Percentiles rank a stretch among this genome's conserved stretches.
Conservation (phyloP, 2,797 vertebrate species). For the Rhinophrynus dorsalis region DNA sequence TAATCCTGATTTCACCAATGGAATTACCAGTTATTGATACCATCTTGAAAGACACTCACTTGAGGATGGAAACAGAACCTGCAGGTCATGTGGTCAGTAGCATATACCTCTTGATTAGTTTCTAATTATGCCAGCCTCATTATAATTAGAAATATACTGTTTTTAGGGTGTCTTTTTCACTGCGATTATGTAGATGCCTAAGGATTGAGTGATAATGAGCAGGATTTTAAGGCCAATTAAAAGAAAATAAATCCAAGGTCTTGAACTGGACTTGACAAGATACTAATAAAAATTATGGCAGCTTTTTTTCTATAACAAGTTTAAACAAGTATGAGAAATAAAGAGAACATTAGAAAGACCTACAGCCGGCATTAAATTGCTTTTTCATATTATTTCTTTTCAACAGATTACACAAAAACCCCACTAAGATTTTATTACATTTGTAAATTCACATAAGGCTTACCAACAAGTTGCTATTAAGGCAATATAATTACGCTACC, state of each 20-base stretch:
- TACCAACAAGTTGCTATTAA: too few relatives aligned
- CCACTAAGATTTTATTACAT: too few relatives aligned
- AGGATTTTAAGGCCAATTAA: conserved; percentile 60
- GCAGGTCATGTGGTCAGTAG: conserved; percentile 49
- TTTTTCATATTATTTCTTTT: too few relatives aligned
- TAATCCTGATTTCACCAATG: too few relatives aligned
- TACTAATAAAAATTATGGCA: conserved; percentile 46
- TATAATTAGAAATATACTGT: conserved; percentile 56
- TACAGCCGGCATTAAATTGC: too few relatives aligned
- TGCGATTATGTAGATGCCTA: conserved; percentile 48
- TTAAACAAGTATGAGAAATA: too few relatives aligned
- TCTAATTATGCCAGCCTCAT: conserved; percentile 60
- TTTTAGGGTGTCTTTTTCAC: conserved; percentile 52
- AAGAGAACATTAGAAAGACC: too few relatives aligned
- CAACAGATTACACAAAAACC: too few relatives aligned
- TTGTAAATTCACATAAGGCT: too few relatives aligned
- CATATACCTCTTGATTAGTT: conserved; percentile 52
- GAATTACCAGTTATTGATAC: too few relatives aligned
- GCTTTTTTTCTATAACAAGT: background rate
- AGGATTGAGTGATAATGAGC: conserved; percentile 57
- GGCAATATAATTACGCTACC: too few relatives aligned
- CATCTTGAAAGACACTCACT: too few relatives aligned
- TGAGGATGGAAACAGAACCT: background rate
- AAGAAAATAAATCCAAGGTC: conserved; percentile 54
- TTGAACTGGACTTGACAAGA: conserved; percentile 44